Percentiles rank a stretch among this genome's conserved stretches.
phyloP scores from a whole-genome alignment of 2,888 invertebrate species.

The Hyposoter dolosus region DNA sequence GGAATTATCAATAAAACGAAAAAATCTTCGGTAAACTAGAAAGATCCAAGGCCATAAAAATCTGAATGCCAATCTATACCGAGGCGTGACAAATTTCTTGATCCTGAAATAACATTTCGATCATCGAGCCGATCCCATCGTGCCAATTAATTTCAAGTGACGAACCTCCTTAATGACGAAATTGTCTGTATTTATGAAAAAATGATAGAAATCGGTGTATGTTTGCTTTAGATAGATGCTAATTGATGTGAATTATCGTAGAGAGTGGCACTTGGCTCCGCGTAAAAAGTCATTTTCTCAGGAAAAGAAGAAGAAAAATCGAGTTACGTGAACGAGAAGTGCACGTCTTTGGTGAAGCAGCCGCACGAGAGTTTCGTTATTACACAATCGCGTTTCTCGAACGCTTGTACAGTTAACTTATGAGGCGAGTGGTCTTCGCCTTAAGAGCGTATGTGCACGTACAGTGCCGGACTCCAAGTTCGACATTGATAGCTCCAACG shows the following conservation, averaged over 20 bases:
- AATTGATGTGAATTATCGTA: constrained; percentile 38
- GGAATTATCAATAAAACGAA: background rate
- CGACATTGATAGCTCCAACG: constrained; percentile 53
- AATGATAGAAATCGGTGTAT: constrained; percentile 1
- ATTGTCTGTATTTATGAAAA: background rate
- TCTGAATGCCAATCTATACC: background rate
- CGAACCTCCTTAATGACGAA: constrained; percentile 20
- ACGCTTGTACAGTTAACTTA: constrained; percentile 63
- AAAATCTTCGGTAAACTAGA: background rate
- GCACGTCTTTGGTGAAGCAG: constrained; percentile 24
- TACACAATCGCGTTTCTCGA: constrained; percentile 63
- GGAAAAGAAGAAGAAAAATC: constrained; percentile 49
- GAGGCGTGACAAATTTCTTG: background rate
- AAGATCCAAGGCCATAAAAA: constrained; percentile 9
- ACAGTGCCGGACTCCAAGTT: constrained; percentile 23
- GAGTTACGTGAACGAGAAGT: constrained; percentile 32
- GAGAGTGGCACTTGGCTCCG: background rate
- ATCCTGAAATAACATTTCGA: constrained; percentile 9
- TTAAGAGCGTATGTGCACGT: constrained; percentile 21
- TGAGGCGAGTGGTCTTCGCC: constrained; percentile 49
- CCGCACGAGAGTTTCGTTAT: constrained; percentile 58
- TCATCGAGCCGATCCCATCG: constrained; percentile 19
- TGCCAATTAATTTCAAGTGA: constrained; percentile 38
- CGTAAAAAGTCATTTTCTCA: constrained; percentile 51
- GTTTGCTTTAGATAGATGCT: constrained; percentile 16